phyloP scores from a whole-genome alignment of 2,113 vertebrate species.

The Aythya baeri region DNA sequence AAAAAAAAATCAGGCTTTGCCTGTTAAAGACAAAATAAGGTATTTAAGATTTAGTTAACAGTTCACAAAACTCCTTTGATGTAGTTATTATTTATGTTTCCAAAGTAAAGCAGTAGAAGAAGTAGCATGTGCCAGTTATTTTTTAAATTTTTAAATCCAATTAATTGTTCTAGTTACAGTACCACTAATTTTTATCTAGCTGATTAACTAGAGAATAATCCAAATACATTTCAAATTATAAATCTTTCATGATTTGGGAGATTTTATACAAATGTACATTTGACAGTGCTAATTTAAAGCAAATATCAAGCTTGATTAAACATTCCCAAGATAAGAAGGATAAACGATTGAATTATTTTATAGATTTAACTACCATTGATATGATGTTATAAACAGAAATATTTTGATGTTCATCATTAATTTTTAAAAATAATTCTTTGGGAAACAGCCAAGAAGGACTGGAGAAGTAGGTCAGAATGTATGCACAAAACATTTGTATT shows the following conservation, averaged over 20 bases:
- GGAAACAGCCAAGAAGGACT: constrained; percentile 75
- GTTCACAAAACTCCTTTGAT: background rate
- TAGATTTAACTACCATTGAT: constrained; percentile 88
- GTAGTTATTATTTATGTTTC: background rate
- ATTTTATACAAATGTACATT: constrained; percentile 96
- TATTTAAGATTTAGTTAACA: background rate
- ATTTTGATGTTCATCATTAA: constrained; percentile 88
- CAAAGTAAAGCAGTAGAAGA: background rate
- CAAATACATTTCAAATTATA: constrained; percentile 95
- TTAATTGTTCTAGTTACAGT: constrained; percentile 78
- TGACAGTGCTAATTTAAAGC: constrained; percentile 96
- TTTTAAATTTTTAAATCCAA: constrained; percentile 68
- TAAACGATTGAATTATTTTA: constrained; percentile 94
- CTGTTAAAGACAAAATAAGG: background rate
- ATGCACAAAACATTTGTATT: constrained; percentile 81
- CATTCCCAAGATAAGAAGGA: constrained; percentile 88
- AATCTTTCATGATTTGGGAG: constrained; percentile 98
- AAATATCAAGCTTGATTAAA: constrained; percentile 98
- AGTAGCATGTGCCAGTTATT: constrained; percentile 11
- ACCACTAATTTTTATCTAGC: constrained; percentile 80
- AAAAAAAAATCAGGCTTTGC: background rate
- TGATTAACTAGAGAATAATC: constrained; percentile 93
- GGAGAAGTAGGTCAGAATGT: constrained; percentile 73
- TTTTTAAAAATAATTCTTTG: constrained; percentile 80
- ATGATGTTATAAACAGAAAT: constrained; percentile 90